These are phyloP conservation scores for Erannis defoliaria DNA, from an alignment of 2,888 invertebrate genomes.

Conservation along the genomic window DNA sequence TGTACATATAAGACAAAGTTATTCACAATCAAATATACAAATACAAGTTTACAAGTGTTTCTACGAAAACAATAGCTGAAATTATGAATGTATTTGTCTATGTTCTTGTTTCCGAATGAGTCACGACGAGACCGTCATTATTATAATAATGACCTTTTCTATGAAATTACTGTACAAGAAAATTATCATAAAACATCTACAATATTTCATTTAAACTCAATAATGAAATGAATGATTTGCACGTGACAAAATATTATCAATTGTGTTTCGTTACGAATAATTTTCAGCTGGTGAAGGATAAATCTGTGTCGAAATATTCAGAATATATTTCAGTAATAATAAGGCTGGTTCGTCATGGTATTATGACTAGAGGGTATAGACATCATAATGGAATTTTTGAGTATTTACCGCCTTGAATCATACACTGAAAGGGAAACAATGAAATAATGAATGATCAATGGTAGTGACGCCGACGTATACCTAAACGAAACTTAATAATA, in stretches of 20 bases:
- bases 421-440: slow-evolving; percentile 7
- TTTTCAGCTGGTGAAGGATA: slow-evolving; percentile 10
- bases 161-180: neutral
- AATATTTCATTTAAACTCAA: neutral
- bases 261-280: slow-evolving; percentile 7
- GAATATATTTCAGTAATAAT: slow-evolving; percentile 5
- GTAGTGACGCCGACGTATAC: neutral
- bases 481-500: too few relatives aligned
- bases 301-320: slow-evolving; percentile 12
- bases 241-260: slow-evolving; percentile 3
- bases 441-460: neutral
- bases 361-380: neutral
- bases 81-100: slow-evolving; percentile 14
- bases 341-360: slow-evolving; percentile 13
- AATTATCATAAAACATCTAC: slow-evolving; percentile 7
- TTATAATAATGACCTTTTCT: neutral
- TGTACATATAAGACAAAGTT: too few relatives aligned
- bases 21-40: too few relatives aligned
- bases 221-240: slow-evolving; percentile 2
- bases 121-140: neutral
- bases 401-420: slow-evolving; percentile 14
- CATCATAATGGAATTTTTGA: slow-evolving; percentile 15
- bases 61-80: slow-evolving; percentile 10
- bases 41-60: slow-evolving; percentile 4
- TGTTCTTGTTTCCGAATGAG: slow-evolving; percentile 4